phyloP scores from a whole-genome alignment of 2,113 vertebrate species.

The Pampusana beccarii region DNA sequence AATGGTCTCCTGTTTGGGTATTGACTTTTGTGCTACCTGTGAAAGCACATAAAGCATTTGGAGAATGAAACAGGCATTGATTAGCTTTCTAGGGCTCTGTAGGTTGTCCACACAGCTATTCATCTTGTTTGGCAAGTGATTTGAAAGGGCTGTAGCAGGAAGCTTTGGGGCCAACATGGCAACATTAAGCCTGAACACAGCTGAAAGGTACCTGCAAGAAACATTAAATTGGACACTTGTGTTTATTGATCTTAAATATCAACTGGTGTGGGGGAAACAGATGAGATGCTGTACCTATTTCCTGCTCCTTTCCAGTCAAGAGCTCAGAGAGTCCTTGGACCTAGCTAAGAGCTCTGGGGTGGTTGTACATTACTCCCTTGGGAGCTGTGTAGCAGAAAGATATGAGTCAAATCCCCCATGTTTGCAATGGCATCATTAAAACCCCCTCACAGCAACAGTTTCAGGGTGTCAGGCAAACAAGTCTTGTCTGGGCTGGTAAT shows the following conservation, averaged over 20 bases:
- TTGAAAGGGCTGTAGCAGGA: background rate
- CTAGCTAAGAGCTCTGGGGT: background rate
- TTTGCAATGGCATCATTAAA: background rate
- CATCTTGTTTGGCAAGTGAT: background rate
- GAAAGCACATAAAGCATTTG: slow-evolving; percentile 8
- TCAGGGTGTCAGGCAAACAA: background rate
- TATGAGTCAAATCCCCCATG: background rate
- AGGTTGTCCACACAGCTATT: background rate
- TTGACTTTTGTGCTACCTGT: background rate
- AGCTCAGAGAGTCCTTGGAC: background rate
- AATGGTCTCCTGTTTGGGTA: background rate
- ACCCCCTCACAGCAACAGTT: background rate
- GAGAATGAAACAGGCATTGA: slow-evolving; percentile 21
- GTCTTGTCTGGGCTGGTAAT: background rate
- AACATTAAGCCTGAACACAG: background rate
- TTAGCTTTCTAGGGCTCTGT: slow-evolving; percentile 23
- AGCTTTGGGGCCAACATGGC: background rate
- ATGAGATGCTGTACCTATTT: background rate
- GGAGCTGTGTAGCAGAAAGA: background rate
- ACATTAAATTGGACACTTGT: background rate
- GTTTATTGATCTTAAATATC: background rate
- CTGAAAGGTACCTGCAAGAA: background rate
- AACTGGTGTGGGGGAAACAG: background rate
- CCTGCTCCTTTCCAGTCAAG: background rate
- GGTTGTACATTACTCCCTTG: background rate